phyloP scores from a whole-genome alignment of 2,888 invertebrate genomes.

The Polyommatus iphigenia region DNA sequence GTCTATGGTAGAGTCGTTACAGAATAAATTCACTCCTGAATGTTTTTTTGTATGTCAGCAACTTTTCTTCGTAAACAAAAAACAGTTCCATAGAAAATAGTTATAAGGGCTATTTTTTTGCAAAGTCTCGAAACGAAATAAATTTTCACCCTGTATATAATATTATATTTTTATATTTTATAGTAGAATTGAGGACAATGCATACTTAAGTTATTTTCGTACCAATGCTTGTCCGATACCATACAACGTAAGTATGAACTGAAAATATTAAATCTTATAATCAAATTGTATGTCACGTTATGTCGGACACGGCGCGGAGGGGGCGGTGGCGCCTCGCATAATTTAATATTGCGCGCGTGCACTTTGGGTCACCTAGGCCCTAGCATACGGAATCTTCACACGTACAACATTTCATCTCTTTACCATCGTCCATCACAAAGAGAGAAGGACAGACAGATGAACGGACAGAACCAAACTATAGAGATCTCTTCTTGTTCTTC shows the following conservation, averaged over 20 bases:
- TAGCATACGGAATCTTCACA: constrained; percentile 37
- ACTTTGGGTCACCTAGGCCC: constrained; percentile 23
- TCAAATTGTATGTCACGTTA: constrained; percentile 44
- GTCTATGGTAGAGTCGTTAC: too few species aligned
- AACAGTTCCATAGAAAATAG: too few species aligned
- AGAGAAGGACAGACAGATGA: background rate
- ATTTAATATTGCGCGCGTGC: constrained; percentile 37
- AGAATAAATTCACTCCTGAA: too few species aligned
- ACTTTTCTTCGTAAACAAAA: too few species aligned
- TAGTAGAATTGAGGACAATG: background rate
- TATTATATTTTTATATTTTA: background rate
- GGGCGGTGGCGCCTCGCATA: constrained; percentile 33
- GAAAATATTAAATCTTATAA: constrained; percentile 44
- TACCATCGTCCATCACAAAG: background rate
- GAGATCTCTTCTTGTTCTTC: background rate
- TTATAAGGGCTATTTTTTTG: too few species aligned
- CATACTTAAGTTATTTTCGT: constrained; percentile 8
- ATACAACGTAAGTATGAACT: constrained; percentile 41
- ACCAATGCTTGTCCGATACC: constrained; percentile 37
- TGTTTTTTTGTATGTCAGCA: too few species aligned
- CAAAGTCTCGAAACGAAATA: too few species aligned
- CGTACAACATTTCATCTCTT: constrained; percentile 41
- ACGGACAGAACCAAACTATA: background rate
- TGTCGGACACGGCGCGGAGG: constrained; percentile 36
- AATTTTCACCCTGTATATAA: background rate